Conservation (phyloP, 2,888 invertebrate species). For the Epirrita christyi region DNA sequence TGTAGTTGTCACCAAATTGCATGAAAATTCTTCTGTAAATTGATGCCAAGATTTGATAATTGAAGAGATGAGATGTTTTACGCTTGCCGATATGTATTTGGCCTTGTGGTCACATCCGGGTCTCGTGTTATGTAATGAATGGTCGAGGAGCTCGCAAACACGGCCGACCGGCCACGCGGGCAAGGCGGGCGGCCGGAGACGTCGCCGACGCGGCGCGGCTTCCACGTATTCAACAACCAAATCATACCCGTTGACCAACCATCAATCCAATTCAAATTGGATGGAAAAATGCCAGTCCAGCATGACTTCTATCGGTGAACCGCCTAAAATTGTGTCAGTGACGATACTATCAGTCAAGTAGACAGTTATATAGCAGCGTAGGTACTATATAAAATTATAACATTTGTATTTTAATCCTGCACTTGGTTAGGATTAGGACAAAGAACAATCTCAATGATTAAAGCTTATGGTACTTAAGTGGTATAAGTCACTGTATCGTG, state of each 20-base stretch:
- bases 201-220: not conserved
- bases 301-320: too few relatives aligned
- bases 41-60: not conserved
- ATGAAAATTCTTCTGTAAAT: not conserved
- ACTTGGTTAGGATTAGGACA: too few relatives aligned
- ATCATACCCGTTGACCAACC: not conserved
- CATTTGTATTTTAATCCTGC: too few relatives aligned
- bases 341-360: too few relatives aligned
- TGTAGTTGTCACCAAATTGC: too few relatives aligned
- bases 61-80: slow-evolving; percentile 43
- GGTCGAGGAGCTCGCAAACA: slow-evolving; percentile 45
- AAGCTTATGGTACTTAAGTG: too few relatives aligned
- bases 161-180: slow-evolving; percentile 33
- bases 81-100: slow-evolving; percentile 54
- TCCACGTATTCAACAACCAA: not conserved
- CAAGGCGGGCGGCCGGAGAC: slow-evolving; percentile 8
- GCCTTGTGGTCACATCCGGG: slow-evolving; percentile 76
- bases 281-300: too few relatives aligned
- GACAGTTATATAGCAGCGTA: too few relatives aligned
- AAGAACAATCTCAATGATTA: too few relatives aligned
- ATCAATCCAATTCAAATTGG: not conserved
- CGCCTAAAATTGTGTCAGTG: too few relatives aligned
- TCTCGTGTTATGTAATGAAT: slow-evolving; percentile 65
- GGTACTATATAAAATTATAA: too few relatives aligned
- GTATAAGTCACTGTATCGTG: too few relatives aligned